Evolutionary conservation across 2,888 invertebrate genomes (phyloP).

Genomic region (Melikaiella ostensackeni): DNA sequence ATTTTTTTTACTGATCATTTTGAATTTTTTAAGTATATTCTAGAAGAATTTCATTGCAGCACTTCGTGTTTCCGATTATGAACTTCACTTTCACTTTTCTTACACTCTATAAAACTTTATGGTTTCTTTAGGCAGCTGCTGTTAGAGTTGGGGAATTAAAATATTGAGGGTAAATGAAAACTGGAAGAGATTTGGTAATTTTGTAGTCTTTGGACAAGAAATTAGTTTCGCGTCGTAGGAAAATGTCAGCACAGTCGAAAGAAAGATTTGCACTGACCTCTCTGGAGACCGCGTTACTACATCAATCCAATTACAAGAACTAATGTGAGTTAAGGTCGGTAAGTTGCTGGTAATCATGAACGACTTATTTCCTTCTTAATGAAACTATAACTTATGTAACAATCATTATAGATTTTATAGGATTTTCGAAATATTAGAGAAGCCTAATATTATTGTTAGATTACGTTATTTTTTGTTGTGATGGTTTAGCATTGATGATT

Average conservation of each 20-base stretch:
- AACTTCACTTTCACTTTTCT: neutral
- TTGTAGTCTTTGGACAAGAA: neutral
- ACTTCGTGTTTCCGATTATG: neutral
- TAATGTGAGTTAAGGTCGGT: slow-evolving; percentile 36
- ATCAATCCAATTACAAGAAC: slow-evolving; percentile 54
- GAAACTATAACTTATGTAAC: slow-evolving; percentile 40
- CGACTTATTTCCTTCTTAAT: slow-evolving; percentile 43
- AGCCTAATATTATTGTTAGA: no score
- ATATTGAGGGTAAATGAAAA: neutral
- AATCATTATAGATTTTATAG: neutral
- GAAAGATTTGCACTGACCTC: slow-evolving; percentile 38
- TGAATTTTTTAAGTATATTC: neutral
- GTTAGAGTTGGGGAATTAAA: neutral
- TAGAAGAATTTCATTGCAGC: neutral
- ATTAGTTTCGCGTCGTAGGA: neutral
- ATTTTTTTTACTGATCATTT: neutral
- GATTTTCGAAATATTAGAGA: no score
- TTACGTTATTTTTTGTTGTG: no score
- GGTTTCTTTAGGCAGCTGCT: neutral
- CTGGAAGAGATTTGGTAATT: neutral
- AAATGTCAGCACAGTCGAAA: slow-evolving; percentile 30
- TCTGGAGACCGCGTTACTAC: slow-evolving; percentile 37
- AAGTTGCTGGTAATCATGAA: slow-evolving; percentile 48
- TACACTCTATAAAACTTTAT: neutral
- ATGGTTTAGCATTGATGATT: no score